A percentile compares a stretch with the other conserved stretches of the same genome.
Evolutionary conservation across 2,113 vertebrate species (phyloP).

Genomic region (Rhineura floridana): DNA sequence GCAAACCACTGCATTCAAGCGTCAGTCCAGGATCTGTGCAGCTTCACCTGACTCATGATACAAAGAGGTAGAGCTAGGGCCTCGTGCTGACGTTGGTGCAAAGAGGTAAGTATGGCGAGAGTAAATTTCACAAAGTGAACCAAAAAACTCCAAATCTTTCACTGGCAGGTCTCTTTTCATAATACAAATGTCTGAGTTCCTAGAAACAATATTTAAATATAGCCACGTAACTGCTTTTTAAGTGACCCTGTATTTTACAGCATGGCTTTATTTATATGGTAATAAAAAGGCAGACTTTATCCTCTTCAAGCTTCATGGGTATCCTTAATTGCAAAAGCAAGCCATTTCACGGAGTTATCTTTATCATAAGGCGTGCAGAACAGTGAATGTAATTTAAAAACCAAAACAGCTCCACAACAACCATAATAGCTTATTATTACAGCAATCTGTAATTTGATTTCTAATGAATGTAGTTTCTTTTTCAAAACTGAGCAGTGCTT

Average conservation of each 20-base stretch:
- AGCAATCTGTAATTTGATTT: not conserved
- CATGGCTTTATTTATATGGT: not conserved
- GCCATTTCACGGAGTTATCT: constrained; percentile 2
- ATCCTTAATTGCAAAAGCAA: constrained; percentile 20
- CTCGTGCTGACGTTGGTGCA: not conserved
- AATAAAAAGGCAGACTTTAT: constrained; percentile 17
- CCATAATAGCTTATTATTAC: not conserved
- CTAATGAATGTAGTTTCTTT: not conserved
- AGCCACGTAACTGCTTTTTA: not conserved
- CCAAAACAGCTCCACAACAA: not conserved
- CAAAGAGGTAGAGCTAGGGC: not conserved
- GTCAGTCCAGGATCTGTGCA: no score
- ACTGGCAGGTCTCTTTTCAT: not conserved
- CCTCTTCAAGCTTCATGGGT: not conserved
- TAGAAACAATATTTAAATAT: not conserved
- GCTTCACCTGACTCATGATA: no score
- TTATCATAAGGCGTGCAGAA: not conserved
- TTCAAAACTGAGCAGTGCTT: not conserved
- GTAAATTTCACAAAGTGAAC: not conserved
- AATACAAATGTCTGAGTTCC: not conserved
- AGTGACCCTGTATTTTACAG: not conserved
- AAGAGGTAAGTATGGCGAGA: not conserved
- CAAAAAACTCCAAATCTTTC: not conserved
- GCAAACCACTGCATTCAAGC: no score
- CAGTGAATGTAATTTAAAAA: not conserved